phyloP scores from a whole-genome alignment of 2,797 vertebrate genomes.

The Pantherophis vulpinus region DNA sequence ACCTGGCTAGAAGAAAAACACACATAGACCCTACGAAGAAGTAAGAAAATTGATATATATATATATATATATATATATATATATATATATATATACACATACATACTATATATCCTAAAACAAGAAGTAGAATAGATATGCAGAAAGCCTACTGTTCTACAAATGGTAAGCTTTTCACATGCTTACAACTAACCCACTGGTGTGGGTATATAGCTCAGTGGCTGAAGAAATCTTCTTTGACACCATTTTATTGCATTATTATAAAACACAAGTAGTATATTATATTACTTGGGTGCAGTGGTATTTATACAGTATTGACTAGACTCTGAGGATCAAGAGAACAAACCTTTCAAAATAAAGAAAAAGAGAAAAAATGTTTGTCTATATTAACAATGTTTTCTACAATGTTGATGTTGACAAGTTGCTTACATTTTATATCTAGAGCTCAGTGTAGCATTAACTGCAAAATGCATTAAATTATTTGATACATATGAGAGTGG shows the following conservation, averaged over 20 bases:
- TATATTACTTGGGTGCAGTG: not conserved
- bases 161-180: not conserved
- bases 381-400: not conserved
- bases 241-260: not conserved
- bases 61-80: not conserved
- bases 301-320: not conserved
- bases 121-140: not conserved
- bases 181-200: not conserved
- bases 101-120: no score
- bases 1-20: no score
- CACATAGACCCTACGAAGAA: no score
- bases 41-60: no score
- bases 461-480: not conserved
- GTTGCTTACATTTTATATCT: not conserved
- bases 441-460: not conserved
- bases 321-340: not conserved
- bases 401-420: not conserved
- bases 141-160: not conserved
- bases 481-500: not conserved
- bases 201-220: not conserved
- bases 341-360: not conserved
- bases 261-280: not conserved
- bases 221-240: not conserved
- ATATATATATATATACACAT: not conserved
- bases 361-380: not conserved